These are phyloP conservation scores for Meloe dianella DNA, from an alignment of 2,888 invertebrate species.

Conservation along the genomic window DNA sequence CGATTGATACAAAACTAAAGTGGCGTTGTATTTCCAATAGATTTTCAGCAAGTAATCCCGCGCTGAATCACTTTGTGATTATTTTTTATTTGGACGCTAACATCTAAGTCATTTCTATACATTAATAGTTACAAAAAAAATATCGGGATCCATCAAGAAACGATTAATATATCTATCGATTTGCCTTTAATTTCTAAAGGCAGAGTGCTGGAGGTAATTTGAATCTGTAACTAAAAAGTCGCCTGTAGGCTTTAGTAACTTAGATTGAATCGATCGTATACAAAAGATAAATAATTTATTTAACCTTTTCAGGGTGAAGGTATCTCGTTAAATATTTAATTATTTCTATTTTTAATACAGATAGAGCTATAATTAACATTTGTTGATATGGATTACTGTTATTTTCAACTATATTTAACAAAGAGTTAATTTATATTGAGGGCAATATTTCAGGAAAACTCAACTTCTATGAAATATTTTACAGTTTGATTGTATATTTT, in stretches of 20 bases:
- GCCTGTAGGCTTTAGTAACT: background rate
- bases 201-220: background rate
- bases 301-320: background rate
- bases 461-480: background rate
- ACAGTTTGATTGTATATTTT: constrained; percentile 30
- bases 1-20: too few relatives aligned
- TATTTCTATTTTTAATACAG: background rate
- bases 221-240: background rate
- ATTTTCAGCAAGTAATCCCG: too few relatives aligned
- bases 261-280: background rate
- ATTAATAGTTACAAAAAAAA: too few relatives aligned
- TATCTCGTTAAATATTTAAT: background rate
- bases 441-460: background rate
- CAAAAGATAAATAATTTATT: background rate
- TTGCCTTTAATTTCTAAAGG: too few relatives aligned
- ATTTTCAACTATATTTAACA: background rate
- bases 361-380: background rate
- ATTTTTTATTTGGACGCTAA: background rate
- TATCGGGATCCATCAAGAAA: too few relatives aligned
- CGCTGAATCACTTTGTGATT: too few relatives aligned
- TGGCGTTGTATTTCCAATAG: too few relatives aligned
- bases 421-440: background rate
- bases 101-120: too few relatives aligned
- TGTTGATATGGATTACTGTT: background rate
- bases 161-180: too few relatives aligned